Percentiles rank a stretch among this genome's conserved stretches.
Evolutionary conservation across 1,140 invertebrate species (phyloP).

Genomic region (Diplogasteroides magnus): DNA sequence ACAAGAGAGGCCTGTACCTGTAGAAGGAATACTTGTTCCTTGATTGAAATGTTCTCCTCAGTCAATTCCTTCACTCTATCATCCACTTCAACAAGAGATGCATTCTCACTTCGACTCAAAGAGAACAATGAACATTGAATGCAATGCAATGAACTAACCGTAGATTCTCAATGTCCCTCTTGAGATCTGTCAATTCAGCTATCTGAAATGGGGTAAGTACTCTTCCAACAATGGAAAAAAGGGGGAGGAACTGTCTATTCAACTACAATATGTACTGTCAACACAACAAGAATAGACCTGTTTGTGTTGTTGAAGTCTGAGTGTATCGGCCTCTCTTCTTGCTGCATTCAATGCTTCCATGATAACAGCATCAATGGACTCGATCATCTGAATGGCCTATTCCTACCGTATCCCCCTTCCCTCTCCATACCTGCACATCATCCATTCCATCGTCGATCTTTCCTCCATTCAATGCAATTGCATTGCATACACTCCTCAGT

Average conservation of each 20-base stretch:
- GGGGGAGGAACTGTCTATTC: no score
- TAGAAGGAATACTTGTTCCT: constrained; percentile 29
- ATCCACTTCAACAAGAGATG: constrained; percentile 27
- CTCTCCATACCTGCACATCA: constrained; percentile 13
- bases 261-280: no score
- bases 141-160: neutral
- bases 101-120: constrained; percentile 27
- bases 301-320: constrained; percentile 30
- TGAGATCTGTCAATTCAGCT: constrained; percentile 28
- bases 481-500: constrained; percentile 20
- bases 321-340: constrained; percentile 26
- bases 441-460: constrained; percentile 14
- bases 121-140: neutral
- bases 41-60: constrained; percentile 29
- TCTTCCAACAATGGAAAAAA: no score
- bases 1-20: neutral
- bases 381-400: constrained; percentile 24
- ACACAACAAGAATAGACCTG: no score
- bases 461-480: constrained; percentile 23
- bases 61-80: constrained; percentile 30
- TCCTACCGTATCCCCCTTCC: no score
- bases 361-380: constrained; percentile 33
- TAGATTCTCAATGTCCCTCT: constrained; percentile 33
- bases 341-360: constrained; percentile 30
- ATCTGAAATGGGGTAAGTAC: no score